phyloP scores from a whole-genome alignment of 2,888 invertebrate genomes.

The Ceratothoa steindachneri region DNA sequence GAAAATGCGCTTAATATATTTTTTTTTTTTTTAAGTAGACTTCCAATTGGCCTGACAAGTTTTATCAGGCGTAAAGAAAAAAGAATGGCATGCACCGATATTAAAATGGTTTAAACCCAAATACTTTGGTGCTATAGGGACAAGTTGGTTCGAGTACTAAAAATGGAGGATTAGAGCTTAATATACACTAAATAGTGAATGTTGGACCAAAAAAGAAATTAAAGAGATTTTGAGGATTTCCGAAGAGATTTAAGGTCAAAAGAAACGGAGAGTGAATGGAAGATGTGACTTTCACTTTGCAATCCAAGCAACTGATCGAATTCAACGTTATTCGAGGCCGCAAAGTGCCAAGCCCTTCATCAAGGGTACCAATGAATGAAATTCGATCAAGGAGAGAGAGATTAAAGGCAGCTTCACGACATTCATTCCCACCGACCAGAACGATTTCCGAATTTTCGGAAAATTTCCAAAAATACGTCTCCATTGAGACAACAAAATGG shows the following conservation, averaged over 20 bases:
- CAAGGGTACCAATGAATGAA: background rate
- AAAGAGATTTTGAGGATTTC: too few relatives aligned
- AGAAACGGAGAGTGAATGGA: background rate
- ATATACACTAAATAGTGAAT: background rate
- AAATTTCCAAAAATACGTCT: constrained; percentile 8
- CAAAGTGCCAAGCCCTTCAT: background rate
- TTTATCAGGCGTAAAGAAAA: too few relatives aligned
- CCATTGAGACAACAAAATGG: background rate
- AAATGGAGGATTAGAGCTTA: too few relatives aligned
- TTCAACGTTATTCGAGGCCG: background rate
- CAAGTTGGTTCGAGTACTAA: too few relatives aligned
- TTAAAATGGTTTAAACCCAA: too few relatives aligned
- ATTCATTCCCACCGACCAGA: background rate
- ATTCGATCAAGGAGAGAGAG: background rate
- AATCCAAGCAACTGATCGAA: background rate
- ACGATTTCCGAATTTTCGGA: background rate
- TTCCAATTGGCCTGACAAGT: too few relatives aligned
- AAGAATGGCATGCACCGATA: too few relatives aligned
- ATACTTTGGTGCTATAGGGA: too few relatives aligned
- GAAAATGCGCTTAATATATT: too few relatives aligned
- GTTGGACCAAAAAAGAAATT: constrained; percentile 4
- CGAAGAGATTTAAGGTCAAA: too few relatives aligned
- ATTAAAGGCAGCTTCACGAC: background rate
- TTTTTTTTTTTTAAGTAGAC: too few relatives aligned
- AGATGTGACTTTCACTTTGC: background rate